Conservation (phyloP, 2,797 vertebrate genomes). For the Silurus aristotelis region DNA sequence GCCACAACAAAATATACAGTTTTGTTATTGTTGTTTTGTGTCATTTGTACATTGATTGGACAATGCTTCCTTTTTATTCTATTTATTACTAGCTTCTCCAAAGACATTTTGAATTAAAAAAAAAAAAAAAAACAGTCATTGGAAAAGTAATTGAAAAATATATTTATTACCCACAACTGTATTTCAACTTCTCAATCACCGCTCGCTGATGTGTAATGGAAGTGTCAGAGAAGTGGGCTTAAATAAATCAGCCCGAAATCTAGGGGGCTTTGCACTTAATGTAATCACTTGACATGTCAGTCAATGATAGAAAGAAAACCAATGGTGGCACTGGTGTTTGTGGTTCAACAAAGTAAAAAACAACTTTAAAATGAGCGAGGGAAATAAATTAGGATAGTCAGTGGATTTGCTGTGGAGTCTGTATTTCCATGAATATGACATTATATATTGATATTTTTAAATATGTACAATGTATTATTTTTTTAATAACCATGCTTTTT, state of each 20-base stretch:
- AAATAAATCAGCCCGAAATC: not conserved
- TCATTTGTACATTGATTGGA: not conserved
- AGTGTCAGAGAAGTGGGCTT: not conserved
- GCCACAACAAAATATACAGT: not conserved
- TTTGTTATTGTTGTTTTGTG: not conserved
- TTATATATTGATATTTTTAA: too few species aligned
- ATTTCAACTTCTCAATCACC: not conserved
- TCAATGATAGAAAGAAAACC: not conserved
- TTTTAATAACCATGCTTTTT: not conserved
- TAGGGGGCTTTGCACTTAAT: not conserved
- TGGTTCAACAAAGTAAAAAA: not conserved
- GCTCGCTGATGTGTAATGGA: not conserved
- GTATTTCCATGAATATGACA: too few species aligned
- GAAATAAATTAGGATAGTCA: not conserved
- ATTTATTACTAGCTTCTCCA: not conserved
- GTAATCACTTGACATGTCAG: not conserved
- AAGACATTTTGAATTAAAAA: not conserved
- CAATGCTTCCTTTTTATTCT: not conserved
- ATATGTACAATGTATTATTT: too few species aligned
- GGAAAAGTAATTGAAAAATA: not conserved
- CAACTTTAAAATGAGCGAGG: not conserved
- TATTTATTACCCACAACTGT: slow-evolving; percentile 1
- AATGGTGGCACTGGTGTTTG: not conserved
- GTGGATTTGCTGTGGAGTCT: too few species aligned
- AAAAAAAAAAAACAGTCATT: not conserved